These are phyloP conservation scores for Goniozus legneri DNA, from an alignment of 1,140 invertebrate genomes.

Conservation along the genomic window DNA sequence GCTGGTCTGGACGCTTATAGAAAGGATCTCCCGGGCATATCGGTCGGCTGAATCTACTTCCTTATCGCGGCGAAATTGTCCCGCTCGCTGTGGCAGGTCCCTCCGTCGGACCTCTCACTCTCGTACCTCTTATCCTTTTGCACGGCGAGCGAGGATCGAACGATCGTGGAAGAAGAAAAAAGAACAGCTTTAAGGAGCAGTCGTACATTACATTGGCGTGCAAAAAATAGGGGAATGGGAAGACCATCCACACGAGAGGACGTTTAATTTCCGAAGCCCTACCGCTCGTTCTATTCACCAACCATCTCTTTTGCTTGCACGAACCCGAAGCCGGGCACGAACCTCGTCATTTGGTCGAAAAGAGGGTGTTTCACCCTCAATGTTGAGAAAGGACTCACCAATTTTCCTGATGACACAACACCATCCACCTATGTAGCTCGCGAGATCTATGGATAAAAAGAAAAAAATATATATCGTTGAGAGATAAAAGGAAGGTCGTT, in stretches of 20 bases:
- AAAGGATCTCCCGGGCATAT: constrained; percentile 27
- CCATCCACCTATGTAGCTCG: constrained; percentile 1
- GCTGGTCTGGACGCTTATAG: neutral
- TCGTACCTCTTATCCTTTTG: neutral
- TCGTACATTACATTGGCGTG: constrained; percentile 48
- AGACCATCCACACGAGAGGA: constrained; percentile 46
- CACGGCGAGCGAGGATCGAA: too few relatives aligned
- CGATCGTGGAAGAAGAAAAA: constrained; percentile 2
- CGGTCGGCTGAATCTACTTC: constrained; percentile 37
- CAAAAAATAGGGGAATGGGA: too few relatives aligned
- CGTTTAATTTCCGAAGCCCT: constrained; percentile 56
- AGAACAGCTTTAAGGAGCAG: constrained; percentile 26
- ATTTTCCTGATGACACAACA: constrained; percentile 19
- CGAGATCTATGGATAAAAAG: too few relatives aligned
- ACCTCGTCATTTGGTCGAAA: constrained; percentile 46
- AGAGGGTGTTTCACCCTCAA: too few relatives aligned
- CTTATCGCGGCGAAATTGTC: constrained; percentile 45
- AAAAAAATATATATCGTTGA: too few relatives aligned
- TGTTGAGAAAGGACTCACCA: constrained; percentile 25
- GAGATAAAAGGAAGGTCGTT: too few relatives aligned
- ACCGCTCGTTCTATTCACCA: constrained; percentile 52
- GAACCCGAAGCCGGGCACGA: constrained; percentile 33
- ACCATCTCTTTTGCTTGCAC: too few relatives aligned
- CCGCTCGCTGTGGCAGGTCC: constrained; percentile 31
- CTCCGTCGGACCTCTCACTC: too few relatives aligned